These are phyloP conservation scores for Gouania willdenowi DNA, from an alignment of 2,797 vertebrate genomes.

Conservation along the genomic window DNA sequence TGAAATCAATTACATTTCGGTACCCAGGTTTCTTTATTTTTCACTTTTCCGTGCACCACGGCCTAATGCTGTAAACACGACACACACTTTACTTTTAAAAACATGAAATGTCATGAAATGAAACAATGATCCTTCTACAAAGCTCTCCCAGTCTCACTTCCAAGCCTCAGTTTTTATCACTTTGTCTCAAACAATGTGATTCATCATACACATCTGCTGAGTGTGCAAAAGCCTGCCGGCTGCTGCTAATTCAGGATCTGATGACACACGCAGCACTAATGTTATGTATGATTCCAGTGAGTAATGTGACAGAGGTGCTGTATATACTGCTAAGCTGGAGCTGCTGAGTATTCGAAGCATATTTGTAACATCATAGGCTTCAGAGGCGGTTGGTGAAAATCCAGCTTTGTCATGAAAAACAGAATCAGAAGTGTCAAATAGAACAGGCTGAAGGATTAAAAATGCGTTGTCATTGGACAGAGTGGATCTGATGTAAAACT, in stretches of 20 bases:
- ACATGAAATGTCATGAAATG: slow-evolving; percentile 1
- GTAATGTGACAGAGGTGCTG: slow-evolving; percentile 13
- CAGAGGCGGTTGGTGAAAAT: slow-evolving; percentile 4
- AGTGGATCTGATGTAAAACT: too few relatives aligned
- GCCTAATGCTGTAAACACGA: neutral
- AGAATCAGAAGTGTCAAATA: too few relatives aligned
- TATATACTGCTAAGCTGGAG: slow-evolving; percentile 6
- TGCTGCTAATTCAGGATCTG: slow-evolving; percentile 30
- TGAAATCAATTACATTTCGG: too few relatives aligned
- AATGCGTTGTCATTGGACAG: too few relatives aligned
- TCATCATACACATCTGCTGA: slow-evolving; percentile 21
- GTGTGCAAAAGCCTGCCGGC: slow-evolving; percentile 17
- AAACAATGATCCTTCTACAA: neutral
- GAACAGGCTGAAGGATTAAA: too few relatives aligned
- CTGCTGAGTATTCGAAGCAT: neutral
- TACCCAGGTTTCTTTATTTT: neutral
- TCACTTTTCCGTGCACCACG: neutral
- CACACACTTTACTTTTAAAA: too few relatives aligned
- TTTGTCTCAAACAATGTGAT: slow-evolving; percentile 23
- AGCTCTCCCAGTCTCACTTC: neutral
- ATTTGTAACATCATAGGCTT: slow-evolving; percentile 6
- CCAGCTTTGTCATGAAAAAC: too few relatives aligned
- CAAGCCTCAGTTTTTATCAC: slow-evolving; percentile 5
- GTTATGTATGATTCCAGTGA: slow-evolving; percentile 29
- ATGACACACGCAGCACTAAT: slow-evolving; percentile 25